Evolutionary conservation across 2,113 vertebrate species (phyloP).

Genomic region (Pachycephala philippinensis): DNA sequence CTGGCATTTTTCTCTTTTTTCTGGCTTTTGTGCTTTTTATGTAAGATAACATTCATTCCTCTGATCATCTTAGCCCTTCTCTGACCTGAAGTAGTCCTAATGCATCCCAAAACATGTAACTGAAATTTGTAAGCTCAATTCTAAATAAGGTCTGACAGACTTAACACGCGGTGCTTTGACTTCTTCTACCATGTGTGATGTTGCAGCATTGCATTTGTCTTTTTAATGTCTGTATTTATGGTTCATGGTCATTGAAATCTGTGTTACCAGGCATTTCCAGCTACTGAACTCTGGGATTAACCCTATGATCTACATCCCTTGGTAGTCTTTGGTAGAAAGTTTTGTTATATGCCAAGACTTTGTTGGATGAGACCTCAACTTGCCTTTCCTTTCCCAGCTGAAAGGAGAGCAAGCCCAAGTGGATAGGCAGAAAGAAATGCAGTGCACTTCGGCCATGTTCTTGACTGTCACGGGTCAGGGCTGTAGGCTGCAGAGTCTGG

Average conservation of each 20-base stretch:
- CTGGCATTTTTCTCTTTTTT: neutral
- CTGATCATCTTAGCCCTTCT: neutral
- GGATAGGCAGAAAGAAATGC: neutral
- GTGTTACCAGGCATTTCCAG: neutral
- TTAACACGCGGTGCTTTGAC: neutral
- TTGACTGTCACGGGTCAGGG: neutral
- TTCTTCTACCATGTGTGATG: neutral
- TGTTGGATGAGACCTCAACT: neutral
- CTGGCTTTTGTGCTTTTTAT: neutral
- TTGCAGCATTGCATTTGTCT: neutral
- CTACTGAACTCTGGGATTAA: neutral
- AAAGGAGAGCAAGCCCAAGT: neutral
- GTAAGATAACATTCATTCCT: neutral
- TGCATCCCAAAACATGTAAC: neutral
- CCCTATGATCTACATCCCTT: too few species aligned
- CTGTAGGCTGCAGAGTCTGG: neutral
- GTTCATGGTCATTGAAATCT: neutral
- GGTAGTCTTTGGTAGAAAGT: neutral
- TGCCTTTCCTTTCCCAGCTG: neutral
- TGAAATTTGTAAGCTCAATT: neutral
- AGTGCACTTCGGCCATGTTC: neutral
- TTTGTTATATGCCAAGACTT: neutral
- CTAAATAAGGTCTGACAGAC: neutral
- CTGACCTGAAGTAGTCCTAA: neutral
- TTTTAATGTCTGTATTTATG: neutral